These are phyloP conservation scores for Ceraclea dissimilis DNA, from an alignment of 2,888 invertebrate genomes.

Conservation along the genomic window DNA sequence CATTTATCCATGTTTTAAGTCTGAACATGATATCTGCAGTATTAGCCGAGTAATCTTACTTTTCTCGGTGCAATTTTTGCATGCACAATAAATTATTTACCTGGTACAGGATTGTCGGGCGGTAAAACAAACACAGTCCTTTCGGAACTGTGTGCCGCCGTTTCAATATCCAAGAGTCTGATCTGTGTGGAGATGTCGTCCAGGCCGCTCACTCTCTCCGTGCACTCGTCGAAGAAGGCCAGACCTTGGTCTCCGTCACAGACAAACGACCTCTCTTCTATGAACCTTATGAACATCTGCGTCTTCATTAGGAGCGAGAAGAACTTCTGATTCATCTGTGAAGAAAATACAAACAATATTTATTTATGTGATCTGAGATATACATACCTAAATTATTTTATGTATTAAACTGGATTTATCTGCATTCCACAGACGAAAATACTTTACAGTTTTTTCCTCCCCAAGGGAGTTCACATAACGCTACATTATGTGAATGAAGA, in stretches of 20 bases:
- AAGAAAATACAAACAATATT: conserved; percentile 13
- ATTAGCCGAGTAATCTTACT: no score
- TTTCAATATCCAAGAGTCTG: conserved; percentile 74
- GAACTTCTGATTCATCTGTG: conserved; percentile 73
- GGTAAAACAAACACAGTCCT: conserved; percentile 92
- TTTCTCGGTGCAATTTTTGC: no score
- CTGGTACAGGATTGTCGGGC: conserved; percentile 63
- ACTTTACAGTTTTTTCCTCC: no score
- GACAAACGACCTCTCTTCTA: conserved; percentile 97
- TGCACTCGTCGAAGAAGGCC: conserved; percentile 96
- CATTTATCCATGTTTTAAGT: no score
- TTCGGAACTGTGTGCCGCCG: conserved; percentile 70
- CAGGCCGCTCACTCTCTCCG: conserved; percentile 61
- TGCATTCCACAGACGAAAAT: no score
- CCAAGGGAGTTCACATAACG: no score
- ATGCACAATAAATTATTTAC: conserved; percentile 27
- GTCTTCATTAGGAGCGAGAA: conserved; percentile 84
- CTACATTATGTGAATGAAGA: no score
- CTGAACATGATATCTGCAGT: no score
- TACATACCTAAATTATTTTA: no score
- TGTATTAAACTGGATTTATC: no score
- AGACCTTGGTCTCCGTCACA: conserved; percentile 96
- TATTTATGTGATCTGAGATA: not conserved
- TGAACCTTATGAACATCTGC: conserved; percentile 97
- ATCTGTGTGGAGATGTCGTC: conserved; percentile 48